Percentiles rank a stretch among this genome's conserved stretches.
Evolutionary conservation across 2,113 vertebrate species (phyloP).

Genomic region (Dicerorhinus sumatrensis): DNA sequence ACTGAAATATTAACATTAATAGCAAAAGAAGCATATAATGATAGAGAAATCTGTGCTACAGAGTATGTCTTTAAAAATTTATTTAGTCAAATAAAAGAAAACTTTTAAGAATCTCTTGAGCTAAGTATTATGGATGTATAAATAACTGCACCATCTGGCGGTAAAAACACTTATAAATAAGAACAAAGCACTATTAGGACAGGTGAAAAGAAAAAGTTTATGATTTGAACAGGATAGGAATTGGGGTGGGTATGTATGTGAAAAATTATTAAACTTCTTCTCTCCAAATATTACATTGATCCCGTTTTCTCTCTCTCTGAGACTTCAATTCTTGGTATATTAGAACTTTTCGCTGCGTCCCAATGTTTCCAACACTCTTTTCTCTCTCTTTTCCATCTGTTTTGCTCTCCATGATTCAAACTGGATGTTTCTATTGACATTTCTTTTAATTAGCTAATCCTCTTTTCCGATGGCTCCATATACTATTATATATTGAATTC

Average conservation of each 20-base stretch:
- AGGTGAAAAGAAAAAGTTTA: not conserved
- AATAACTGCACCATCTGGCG: not conserved
- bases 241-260: not conserved
- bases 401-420: not conserved
- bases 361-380: not conserved
- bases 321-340: not conserved
- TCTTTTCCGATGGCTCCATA: not conserved
- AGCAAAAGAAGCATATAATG: not conserved
- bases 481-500: not conserved
- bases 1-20: not conserved
- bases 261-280: not conserved
- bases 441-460: not conserved
- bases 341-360: not conserved
- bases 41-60: not conserved
- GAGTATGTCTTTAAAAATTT: not conserved
- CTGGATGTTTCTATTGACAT: not conserved
- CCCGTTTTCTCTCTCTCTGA: not conserved
- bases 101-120: not conserved
- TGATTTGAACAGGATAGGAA: not conserved
- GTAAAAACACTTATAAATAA: not conserved
- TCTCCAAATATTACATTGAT: not conserved
- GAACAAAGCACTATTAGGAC: not conserved
- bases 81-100: not conserved
- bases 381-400: not conserved
- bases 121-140: not conserved